Conservation (phyloP, 2,888 invertebrate genomes). For the Heliconius ismenius region DNA sequence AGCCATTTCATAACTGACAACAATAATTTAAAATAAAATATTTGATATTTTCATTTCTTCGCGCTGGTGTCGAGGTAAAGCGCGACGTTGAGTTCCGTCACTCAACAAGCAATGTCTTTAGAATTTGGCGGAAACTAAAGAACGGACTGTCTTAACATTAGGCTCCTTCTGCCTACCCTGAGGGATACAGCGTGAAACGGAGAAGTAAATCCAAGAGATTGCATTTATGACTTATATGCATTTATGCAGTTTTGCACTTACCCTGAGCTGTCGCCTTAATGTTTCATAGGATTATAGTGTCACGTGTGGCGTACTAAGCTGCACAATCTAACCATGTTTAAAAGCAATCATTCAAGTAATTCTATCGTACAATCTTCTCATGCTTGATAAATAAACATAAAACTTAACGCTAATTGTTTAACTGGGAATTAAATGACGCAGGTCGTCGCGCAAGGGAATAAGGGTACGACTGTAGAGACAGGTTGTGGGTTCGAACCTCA, state of each 20-base stretch:
- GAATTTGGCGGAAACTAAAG: no score
- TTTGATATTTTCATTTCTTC: no score
- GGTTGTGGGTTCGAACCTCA: no score
- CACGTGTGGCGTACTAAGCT: slow-evolving; percentile 19
- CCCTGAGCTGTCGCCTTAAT: slow-evolving; percentile 28
- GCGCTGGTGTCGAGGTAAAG: no score
- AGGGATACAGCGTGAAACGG: no score
- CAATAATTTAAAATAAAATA: neutral
- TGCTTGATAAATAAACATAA: slow-evolving; percentile 13
- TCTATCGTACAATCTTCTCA: slow-evolving; percentile 12
- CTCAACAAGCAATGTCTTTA: no score
- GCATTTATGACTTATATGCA: neutral
- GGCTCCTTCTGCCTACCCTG: no score
- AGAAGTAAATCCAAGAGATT: neutral
- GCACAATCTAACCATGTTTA: slow-evolving; percentile 33
- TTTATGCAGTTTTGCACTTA: slow-evolving; percentile 13
- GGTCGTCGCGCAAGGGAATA: no score
- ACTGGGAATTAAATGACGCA: neutral
- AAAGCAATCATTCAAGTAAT: slow-evolving; percentile 34
- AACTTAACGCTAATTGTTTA: neutral
- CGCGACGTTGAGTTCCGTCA: no score
- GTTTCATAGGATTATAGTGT: slow-evolving; percentile 36
- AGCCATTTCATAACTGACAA: neutral
- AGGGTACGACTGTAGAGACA: no score
- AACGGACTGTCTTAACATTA: no score